Base-by-base conservation (phyloP, 1,140 invertebrate genomes). In the Drosophila dunni region DNA sequence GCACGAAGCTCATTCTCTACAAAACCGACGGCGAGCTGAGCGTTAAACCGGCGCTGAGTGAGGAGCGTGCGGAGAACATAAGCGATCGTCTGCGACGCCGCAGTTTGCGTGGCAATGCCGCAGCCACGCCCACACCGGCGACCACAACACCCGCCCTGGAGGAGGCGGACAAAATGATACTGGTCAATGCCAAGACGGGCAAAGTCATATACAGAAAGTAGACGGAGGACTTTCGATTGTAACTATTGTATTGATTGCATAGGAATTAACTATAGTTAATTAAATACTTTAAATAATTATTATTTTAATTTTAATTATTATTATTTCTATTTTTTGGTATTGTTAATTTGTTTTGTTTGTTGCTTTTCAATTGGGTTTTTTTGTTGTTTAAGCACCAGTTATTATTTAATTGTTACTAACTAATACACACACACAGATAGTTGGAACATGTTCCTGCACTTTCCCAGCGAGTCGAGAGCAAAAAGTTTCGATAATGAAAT, bases 121-220 rank as follows among this genome's bases (percentile, higher is more conserved):
- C 38, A 2, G 36, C 53, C 36, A 57, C 63, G 11, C n/a, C 71
- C n/a, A 68, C 53, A 3, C 7, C 50, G 9, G 29, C 42, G 13
- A n/a, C 36, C 9, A n/a, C 71, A 44, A 15, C 58, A 29, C 17
- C 9, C 36, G n/a, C 24, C 6, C 24, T 42, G 62, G 76, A 68
- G 63, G 53, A 38, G 53, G 24, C 61, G 63, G 75, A 82, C 45
- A 91, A 91, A 88, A 91, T 91, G 78, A 91, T 91, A 76, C 77
- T 91, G 81, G 90, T 91, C 62, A 91, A 91, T 77, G 83, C 90
- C 81, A 91, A 91, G 82, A 91, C 90, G 61, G 90, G 90, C 91
- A 91, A 91, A 83, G 84, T 91, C 77, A 75, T 89, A 63, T 75
- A 65, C 71, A 77, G 85, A 66, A 89, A 89, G 71, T 89, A 89